phyloP scores from a whole-genome alignment of 35 echinoderm and acorn worm species.

The Antedon bifida region DNA sequence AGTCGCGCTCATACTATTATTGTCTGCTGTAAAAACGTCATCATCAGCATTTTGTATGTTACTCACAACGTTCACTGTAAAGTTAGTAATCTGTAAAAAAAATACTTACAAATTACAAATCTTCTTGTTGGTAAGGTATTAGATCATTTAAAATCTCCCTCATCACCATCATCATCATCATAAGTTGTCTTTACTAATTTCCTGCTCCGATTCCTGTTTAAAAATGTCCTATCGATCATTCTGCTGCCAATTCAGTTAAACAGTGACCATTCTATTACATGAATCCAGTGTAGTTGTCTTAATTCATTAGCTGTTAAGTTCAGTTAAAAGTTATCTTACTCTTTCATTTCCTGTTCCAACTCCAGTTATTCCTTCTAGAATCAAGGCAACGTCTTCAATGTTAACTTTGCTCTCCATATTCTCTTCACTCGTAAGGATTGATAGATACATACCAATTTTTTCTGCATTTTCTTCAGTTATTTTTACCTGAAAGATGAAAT shows the following conservation, averaged over 20 bases:
- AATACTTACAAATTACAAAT: no score
- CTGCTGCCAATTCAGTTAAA: no score
- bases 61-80: neutral
- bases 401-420: neutral
- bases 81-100: neutral
- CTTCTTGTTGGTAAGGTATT: no score
- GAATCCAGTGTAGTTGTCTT: no score
- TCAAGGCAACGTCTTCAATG: neutral
- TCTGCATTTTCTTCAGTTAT: neutral
- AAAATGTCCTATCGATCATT: no score
- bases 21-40: neutral
- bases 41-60: neutral
- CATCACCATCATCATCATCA: no score
- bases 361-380: neutral
- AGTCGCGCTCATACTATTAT: neutral
- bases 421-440: neutral
- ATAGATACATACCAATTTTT: neutral
- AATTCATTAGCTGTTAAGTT: no score
- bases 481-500: neutral
- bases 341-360: neutral
- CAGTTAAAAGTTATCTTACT: neutral
- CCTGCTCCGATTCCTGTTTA: no score
- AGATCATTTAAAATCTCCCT: no score
- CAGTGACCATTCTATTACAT: no score
- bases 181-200: no score